phyloP scores from a whole-genome alignment of 2,888 invertebrate genomes.

The Pilophorus perplexus region DNA sequence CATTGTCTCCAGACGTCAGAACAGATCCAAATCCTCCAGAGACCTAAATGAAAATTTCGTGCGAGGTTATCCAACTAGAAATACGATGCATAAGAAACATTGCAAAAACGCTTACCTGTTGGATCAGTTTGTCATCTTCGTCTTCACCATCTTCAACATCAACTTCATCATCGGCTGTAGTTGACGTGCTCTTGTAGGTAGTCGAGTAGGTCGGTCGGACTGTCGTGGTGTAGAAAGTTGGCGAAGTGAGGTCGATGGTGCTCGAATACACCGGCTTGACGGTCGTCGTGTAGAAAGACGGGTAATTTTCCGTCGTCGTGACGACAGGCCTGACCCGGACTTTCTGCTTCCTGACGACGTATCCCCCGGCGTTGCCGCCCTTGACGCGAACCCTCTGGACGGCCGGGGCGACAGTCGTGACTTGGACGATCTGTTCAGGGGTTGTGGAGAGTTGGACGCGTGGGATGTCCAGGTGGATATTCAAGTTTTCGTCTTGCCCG shows the following conservation, averaged over 20 bases:
- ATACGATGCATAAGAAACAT: too few relatives aligned
- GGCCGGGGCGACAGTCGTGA: slow-evolving; percentile 44
- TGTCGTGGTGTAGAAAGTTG: slow-evolving; percentile 45
- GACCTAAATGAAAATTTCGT: too few relatives aligned
- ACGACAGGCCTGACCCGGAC: slow-evolving; percentile 46
- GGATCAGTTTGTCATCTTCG: slow-evolving; percentile 45
- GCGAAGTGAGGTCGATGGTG: slow-evolving; percentile 45
- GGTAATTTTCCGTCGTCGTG: slow-evolving; percentile 46
- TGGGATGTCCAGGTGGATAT: slow-evolving; percentile 44
- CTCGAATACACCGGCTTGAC: slow-evolving; percentile 45
- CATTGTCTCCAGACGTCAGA: slow-evolving; percentile 43
- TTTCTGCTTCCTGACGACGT: slow-evolving; percentile 46
- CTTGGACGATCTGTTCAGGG: slow-evolving; percentile 42
- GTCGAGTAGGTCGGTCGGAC: slow-evolving; percentile 41
- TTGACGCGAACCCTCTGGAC: slow-evolving; percentile 42
- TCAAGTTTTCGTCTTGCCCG: slow-evolving; percentile 41
- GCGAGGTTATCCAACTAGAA: too few relatives aligned
- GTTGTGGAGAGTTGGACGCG: slow-evolving; percentile 36
- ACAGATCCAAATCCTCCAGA: slow-evolving; percentile 47
- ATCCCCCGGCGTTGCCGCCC: slow-evolving; percentile 41
- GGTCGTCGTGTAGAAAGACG: slow-evolving; percentile 41
- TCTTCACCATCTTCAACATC: slow-evolving; percentile 46
- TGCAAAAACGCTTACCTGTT: too few relatives aligned
- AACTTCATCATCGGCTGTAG: slow-evolving; percentile 45
- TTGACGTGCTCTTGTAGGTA: slow-evolving; percentile 33